A percentile compares a stretch with the other conserved stretches of the same genome.
Evolutionary conservation across 2,113 vertebrate species (phyloP).

Genomic region (Heliornis fulica): DNA sequence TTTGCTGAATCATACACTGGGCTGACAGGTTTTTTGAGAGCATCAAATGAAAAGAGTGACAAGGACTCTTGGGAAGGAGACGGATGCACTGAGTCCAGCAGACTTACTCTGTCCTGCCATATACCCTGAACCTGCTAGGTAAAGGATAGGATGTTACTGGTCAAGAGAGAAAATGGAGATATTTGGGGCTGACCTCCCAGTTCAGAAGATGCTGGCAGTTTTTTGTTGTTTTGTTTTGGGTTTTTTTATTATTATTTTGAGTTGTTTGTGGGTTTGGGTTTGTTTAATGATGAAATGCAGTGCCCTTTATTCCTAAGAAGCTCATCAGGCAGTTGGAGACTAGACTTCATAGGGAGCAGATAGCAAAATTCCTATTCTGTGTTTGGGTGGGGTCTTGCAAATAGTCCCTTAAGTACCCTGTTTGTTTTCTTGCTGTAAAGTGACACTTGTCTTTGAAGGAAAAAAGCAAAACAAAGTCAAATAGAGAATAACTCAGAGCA

Average conservation of each 20-base stretch:
- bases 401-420: background rate
- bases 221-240: background rate
- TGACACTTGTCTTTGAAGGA: constrained; percentile 15
- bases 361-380: background rate
- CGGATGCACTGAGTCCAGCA: background rate
- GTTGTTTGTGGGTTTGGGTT: background rate
- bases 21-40: background rate
- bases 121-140: accelerated
- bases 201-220: background rate
- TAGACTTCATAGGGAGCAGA: background rate
- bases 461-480: constrained; percentile 8
- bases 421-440: constrained; percentile 46
- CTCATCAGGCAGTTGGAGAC: background rate
- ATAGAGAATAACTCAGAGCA: background rate
- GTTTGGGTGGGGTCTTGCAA: background rate
- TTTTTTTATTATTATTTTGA: too few species aligned
- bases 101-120: background rate
- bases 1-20: background rate
- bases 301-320: background rate
- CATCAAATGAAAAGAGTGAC: background rate
- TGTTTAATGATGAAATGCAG: background rate
- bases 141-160: background rate
- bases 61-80: background rate
- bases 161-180: background rate
- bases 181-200: background rate